Percentiles rank a stretch among this genome's conserved stretches.
Evolutionary conservation across 2,888 invertebrate species (phyloP).

Genomic region (Azorinus chamasolen): DNA sequence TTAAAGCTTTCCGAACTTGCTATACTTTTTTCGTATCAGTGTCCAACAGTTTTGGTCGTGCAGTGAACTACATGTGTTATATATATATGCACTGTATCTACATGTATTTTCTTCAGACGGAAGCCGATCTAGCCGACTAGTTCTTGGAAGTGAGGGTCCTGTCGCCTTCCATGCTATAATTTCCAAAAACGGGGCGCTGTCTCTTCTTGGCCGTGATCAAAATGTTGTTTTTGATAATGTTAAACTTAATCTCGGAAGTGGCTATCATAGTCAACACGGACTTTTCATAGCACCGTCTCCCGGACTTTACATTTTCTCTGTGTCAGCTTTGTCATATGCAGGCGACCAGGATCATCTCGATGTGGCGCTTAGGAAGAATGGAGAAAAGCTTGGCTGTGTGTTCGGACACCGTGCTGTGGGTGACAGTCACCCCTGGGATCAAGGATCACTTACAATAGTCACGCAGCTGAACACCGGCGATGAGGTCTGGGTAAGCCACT

Average conservation of each 20-base stretch:
- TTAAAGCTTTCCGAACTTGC: no score
- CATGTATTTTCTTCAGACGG: no score
- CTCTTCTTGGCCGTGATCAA: neutral
- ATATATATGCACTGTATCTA: no score
- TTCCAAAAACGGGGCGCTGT: neutral
- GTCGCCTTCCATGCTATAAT: no score
- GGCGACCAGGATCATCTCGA: neutral
- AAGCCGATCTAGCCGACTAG: no score
- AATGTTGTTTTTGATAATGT: slow-evolving; percentile 15
- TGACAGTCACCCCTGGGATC: neutral
- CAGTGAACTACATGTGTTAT: no score
- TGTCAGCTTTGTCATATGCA: neutral
- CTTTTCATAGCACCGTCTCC: slow-evolving; percentile 2
- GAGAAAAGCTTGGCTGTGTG: neutral
- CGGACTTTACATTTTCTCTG: slow-evolving; percentile 13
- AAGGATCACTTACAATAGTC: neutral
- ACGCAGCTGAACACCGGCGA: slow-evolving; percentile 5
- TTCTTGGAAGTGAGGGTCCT: no score
- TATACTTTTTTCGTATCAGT: no score
- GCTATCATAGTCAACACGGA: slow-evolving; percentile 4
- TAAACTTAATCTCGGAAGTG: neutral
- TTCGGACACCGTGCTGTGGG: neutral
- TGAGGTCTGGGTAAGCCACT: slow-evolving; percentile 14
- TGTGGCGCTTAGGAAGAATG: slow-evolving; percentile 9
- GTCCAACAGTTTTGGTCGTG: no score